Conservation (phyloP, 35 echinoderm and acorn worm species). For the Apostichopus parvimensis region DNA sequence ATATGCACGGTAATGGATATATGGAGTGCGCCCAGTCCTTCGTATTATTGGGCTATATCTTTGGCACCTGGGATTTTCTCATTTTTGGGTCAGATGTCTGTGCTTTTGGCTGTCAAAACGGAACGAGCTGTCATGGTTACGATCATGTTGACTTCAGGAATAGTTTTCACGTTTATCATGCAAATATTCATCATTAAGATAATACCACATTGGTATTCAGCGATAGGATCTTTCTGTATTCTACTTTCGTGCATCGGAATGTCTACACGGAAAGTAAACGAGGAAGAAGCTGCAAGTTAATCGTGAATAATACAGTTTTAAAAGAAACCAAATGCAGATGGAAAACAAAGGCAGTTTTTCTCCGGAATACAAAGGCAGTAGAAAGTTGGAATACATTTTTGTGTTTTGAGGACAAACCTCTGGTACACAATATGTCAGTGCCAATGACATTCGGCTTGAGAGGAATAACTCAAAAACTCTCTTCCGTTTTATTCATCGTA, state of each 20-base stretch:
- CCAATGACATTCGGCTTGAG: too few species aligned
- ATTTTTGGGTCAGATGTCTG: slow-evolving; percentile 22
- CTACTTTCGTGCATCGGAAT: slow-evolving; percentile 33
- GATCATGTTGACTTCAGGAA: slow-evolving; percentile 15
- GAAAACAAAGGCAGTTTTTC: too few species aligned
- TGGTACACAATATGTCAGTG: too few species aligned
- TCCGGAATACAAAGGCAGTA: too few species aligned
- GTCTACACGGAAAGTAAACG: slow-evolving; percentile 25
- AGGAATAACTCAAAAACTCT: too few species aligned
- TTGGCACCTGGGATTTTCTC: slow-evolving; percentile 21
- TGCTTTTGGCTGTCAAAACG: slow-evolving; percentile 10
- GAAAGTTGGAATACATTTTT: too few species aligned
- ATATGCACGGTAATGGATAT: slow-evolving; percentile 10
- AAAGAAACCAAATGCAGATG: too few species aligned
- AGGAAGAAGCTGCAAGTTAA: background rate
- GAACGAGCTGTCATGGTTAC: slow-evolving; percentile 42
- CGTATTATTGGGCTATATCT: slow-evolving; percentile 23
- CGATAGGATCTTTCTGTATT: slow-evolving; percentile 14
- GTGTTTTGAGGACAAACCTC: too few species aligned
- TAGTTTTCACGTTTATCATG: slow-evolving; percentile 42
- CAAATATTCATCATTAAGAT: slow-evolving; percentile 34
- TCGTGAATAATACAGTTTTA: too few species aligned
- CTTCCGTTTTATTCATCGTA: too few species aligned
- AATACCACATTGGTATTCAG: slow-evolving; percentile 37
- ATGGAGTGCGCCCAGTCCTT: slow-evolving; percentile 25